Percentiles rank a stretch among this genome's conserved stretches.
Conservation (phyloP, 37 sponge, comb jelly and placozoan genomes). For the Diacarnus erythraeanus region DNA sequence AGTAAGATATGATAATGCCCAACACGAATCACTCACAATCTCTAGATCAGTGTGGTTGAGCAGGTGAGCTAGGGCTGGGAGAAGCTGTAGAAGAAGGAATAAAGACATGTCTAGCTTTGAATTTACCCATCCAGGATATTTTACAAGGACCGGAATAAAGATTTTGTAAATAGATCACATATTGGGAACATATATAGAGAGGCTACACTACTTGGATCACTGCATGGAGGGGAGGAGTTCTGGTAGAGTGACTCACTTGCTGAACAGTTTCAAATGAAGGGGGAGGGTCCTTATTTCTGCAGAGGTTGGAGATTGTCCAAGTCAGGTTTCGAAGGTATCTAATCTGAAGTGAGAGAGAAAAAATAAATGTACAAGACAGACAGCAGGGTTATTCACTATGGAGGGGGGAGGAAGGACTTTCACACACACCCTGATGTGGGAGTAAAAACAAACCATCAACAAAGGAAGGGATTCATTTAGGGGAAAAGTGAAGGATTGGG, state of each 20-base stretch:
- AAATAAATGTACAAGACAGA: too few species aligned
- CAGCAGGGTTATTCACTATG: too few species aligned
- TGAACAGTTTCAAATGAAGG: slow-evolving; percentile 83
- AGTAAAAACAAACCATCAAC: too few species aligned
- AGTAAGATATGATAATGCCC: slow-evolving; percentile 93
- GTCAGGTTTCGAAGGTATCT: slow-evolving; percentile 79
- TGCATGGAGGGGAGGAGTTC: too few species aligned
- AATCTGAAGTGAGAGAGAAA: slow-evolving; percentile 33
- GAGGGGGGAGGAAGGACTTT: too few species aligned
- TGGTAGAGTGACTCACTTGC: slow-evolving; percentile 46
- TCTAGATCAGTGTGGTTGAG: slow-evolving; percentile 62
- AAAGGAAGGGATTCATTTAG: too few species aligned
- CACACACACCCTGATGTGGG: too few species aligned
- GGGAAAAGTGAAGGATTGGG: background rate
- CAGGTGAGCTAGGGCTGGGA: slow-evolving; percentile 65
- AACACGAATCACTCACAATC: slow-evolving; percentile 90
- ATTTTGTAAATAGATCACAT: too few species aligned
- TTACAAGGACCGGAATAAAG: too few species aligned
- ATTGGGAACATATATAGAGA: too few species aligned
- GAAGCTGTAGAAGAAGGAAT: slow-evolving; percentile 35
- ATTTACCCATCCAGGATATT: background rate
- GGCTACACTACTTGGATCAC: background rate
- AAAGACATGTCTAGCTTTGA: background rate
- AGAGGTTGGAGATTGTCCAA: slow-evolving; percentile 94
- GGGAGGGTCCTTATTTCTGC: slow-evolving; percentile 94